Conservation (phyloP, 2,888 invertebrate species). For the Agonum fuliginosum region DNA sequence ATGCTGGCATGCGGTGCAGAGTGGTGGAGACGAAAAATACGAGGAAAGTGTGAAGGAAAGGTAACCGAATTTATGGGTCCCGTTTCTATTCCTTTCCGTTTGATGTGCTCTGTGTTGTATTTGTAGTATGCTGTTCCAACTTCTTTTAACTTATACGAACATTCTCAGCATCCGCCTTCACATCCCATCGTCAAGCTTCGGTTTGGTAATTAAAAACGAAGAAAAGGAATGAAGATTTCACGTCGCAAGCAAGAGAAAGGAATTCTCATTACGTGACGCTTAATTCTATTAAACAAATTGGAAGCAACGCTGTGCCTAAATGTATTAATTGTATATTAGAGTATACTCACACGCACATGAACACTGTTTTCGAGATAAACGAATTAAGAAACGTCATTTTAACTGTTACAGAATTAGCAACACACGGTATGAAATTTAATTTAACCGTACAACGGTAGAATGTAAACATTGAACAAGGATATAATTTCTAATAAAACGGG, state of each 20-base stretch:
- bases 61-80: conserved; percentile 29
- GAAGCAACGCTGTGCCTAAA: conserved; percentile 30
- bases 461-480: conserved; percentile 4
- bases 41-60: not conserved
- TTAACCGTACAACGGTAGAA: not conserved
- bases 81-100: not conserved
- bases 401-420: conserved; percentile 28
- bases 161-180: no score
- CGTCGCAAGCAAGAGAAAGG: not conserved
- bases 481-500: not conserved
- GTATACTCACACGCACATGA: not conserved
- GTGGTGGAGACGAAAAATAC: not conserved
- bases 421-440: conserved; percentile 21
- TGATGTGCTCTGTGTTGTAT: not conserved
- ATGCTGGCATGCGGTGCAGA: not conserved
- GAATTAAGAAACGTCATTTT: conserved; percentile 36
- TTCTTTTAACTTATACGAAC: no score
- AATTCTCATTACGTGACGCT: conserved; percentile 15
- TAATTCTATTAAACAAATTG: conserved; percentile 35
- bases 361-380: conserved; percentile 24
- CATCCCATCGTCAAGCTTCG: no score
- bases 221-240: conserved; percentile 25
- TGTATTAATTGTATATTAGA: conserved; percentile 36
- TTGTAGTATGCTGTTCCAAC: no score
- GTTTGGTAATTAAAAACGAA: conserved; percentile 15